These are phyloP conservation scores for Teleogryllus occipitalis DNA, from an alignment of 1,140 invertebrate species.

Conservation along the genomic window DNA sequence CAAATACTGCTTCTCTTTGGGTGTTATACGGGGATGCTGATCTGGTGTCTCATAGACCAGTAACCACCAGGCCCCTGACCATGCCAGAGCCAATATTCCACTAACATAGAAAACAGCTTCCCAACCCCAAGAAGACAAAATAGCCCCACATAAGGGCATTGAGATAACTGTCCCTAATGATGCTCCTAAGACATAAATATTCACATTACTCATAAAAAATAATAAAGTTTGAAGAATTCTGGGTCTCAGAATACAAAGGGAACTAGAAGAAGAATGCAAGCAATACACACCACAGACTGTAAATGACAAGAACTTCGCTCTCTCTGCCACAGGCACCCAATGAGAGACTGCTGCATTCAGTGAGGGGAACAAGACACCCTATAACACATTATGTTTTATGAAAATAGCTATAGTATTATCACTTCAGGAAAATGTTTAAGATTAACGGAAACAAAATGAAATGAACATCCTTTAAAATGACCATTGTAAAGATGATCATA, in stretches of 20 bases:
- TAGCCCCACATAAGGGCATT: conserved; percentile 14
- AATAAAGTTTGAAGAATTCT: background rate
- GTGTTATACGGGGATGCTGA: conserved; percentile 41
- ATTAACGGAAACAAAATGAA: no score
- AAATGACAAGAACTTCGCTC: conserved; percentile 25
- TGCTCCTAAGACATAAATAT: conserved; percentile 8
- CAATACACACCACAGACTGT: conserved; percentile 7
- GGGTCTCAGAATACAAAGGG: background rate
- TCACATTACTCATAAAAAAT: background rate
- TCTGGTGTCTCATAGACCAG: conserved; percentile 40
- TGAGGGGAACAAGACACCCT: conserved; percentile 47
- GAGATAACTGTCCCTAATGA: conserved; percentile 15
- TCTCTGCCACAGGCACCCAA: conserved; percentile 45
- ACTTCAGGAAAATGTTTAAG: no score
- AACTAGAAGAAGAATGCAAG: background rate
- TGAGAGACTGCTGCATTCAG: conserved; percentile 42
- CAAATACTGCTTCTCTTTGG: conserved; percentile 44
- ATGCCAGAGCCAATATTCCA: conserved; percentile 51
- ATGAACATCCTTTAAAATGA: no score
- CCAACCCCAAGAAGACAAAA: conserved; percentile 17
- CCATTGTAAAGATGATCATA: no score
- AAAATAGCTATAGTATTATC: background rate
- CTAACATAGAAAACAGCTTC: conserved; percentile 41
- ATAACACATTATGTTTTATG: conserved; percentile 8
- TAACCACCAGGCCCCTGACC: conserved; percentile 36